Evolutionary conservation across 2,888 invertebrate genomes (phyloP), one percentile per base, ranked within the genome.

Genomic region (Xestia ashworthii): DNA sequence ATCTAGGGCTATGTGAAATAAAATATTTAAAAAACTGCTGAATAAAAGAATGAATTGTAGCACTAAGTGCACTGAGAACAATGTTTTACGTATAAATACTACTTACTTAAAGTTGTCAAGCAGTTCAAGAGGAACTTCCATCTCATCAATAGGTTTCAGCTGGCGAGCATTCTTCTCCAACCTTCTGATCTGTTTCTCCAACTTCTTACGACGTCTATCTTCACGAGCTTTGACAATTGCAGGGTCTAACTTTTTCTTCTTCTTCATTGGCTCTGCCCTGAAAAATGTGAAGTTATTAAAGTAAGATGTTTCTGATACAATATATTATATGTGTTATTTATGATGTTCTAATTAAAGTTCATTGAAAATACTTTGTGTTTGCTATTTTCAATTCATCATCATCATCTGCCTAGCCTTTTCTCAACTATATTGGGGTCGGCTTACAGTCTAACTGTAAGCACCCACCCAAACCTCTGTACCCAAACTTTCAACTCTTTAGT

Each of bases 231-330:
- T 98, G 0, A 99, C 87, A 50, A 99, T 95, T 9, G 97, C 97
- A 4, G 99, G 99, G 94, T 99, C 99, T 0, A 99, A 73, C 91
- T 97, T 98, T 92, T 98, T 99, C 95, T 99, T 99, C 93, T 98
- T 99, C 93, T 99, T 99, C 91, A 99, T 92, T 5, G 99, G 99
- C 93, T 99, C 99, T 8, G 98, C 99, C 92, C 98, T 98, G 89
- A 68, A 96, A 95, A 79, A 66, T 65, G 65, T 16, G 11, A 38
- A 60, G 0, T 16, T 0, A 14, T 32, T 38, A 14, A 8, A 48
- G 1, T 22, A 65, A 41, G 32, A 65, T 16, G 14, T 62, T n/a
- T 48, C 16, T 66, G 68, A 66, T 58, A 46, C 14, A 32, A 55
- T 55, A 12, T 12, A 55, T 11, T 53, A 50, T 46, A 16, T 9